Percentiles rank a stretch among this genome's conserved stretches.
Evolutionary conservation across 2,113 vertebrate genomes (phyloP).

Genomic region (Callionymus lyra): DNA sequence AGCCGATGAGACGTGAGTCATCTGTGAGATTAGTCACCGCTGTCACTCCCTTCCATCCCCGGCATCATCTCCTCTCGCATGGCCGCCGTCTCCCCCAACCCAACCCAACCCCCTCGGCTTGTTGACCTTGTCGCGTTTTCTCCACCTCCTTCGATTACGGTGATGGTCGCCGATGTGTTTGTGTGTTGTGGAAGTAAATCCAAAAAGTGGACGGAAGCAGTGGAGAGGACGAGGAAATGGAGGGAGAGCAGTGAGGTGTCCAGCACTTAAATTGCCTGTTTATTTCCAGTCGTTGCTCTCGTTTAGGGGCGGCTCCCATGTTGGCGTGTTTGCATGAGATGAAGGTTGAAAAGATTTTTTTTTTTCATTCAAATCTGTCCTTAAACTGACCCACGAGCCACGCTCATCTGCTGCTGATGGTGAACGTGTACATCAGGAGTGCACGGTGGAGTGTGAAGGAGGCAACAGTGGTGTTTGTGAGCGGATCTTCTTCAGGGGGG

Average conservation of each 20-base stretch:
- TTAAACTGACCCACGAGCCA: too few relatives aligned
- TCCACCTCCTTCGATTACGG: conserved; percentile 45
- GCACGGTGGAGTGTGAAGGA: conserved; percentile 11
- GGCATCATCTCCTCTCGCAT: conserved; percentile 47
- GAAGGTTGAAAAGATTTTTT: conserved; percentile 30
- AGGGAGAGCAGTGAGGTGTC: conserved; percentile 66
- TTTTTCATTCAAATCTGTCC: conserved; percentile 2
- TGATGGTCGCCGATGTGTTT: conserved; percentile 21
- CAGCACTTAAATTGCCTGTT: conserved; percentile 77
- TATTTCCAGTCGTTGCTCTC: conserved; percentile 74
- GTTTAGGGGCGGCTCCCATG: conserved; percentile 52
- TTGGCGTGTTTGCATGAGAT: conserved; percentile 25
- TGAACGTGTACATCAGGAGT: not conserved
- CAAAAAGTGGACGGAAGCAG: conserved; percentile 13
- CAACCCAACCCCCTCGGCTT: too few relatives aligned
- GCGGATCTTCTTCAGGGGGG: conserved; percentile 31
- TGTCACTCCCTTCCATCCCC: conserved; percentile 32
- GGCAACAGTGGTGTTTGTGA: conserved; percentile 19
- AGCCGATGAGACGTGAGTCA: conserved; percentile 36
- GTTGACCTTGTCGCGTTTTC: conserved; percentile 59
- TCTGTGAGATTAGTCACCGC: conserved; percentile 42
- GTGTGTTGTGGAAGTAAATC: conserved; percentile 5
- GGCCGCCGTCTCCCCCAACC: conserved; percentile 12
- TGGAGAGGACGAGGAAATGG: conserved; percentile 20
- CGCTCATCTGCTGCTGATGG: too few relatives aligned